Conservation (phyloP, 2,113 vertebrate species). For the Thalassarche chlororhynchos region DNA sequence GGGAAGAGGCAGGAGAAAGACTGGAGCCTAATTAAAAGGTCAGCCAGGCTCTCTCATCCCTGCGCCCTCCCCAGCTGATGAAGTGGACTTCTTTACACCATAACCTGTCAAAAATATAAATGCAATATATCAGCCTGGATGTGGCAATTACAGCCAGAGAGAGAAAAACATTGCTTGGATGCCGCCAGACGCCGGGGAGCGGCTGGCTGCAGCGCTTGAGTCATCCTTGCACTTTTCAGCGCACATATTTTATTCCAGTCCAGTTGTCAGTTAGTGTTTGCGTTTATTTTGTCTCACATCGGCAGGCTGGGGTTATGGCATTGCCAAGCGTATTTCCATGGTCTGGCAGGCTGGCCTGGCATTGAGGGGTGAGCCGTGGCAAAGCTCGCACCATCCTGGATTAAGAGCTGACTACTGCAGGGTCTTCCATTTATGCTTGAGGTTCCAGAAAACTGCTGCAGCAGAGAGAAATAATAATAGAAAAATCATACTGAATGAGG, state of each 20-base stretch:
- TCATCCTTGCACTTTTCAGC: slow-evolving; percentile 5
- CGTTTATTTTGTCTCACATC: neutral
- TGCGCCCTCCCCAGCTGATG: neutral
- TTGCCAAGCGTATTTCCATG: neutral
- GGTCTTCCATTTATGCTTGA: neutral
- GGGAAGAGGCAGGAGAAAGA: neutral
- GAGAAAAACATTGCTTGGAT: neutral
- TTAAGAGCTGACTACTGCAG: neutral
- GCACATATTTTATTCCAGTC: neutral
- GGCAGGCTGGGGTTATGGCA: neutral
- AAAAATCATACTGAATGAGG: neutral
- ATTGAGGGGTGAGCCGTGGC: neutral
- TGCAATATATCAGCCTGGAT: neutral
- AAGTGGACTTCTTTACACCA: slow-evolving; percentile 20
- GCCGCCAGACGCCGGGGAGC: neutral
- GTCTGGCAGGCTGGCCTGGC: neutral
- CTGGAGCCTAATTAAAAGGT: slow-evolving; percentile 25
- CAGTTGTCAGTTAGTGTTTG: neutral
- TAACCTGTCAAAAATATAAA: slow-evolving; percentile 7
- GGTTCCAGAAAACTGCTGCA: neutral
- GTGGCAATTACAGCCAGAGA: neutral
- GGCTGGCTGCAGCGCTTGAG: neutral
- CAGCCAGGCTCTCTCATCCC: neutral
- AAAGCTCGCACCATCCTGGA: neutral
- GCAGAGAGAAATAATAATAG: neutral